Conservation (phyloP, 2,888 invertebrate species). For the Agriotes lineatus region DNA sequence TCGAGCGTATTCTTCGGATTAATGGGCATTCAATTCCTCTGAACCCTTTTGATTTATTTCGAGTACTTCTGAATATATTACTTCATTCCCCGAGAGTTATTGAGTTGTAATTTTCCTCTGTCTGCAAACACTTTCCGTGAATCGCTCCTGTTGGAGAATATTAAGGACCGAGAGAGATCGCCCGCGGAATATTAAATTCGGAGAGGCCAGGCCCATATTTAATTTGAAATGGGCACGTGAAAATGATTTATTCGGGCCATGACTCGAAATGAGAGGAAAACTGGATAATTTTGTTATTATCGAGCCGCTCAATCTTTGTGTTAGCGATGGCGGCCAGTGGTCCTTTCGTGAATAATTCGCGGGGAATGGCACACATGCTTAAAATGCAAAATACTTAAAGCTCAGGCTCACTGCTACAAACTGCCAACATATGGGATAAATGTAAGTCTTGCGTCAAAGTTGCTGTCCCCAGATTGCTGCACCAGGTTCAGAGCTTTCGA, state of each 20-base stretch:
- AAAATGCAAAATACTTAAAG: too few relatives aligned
- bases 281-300: neutral
- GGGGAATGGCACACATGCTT: neutral
- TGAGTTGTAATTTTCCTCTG: constrained; percentile 31
- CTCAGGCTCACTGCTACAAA: constrained; percentile 40
- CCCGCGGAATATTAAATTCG: constrained; percentile 10
- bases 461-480: constrained; percentile 12
- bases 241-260: neutral
- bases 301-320: neutral
- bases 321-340: neutral
- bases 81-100: constrained; percentile 38
- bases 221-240: neutral
- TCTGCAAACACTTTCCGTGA: constrained; percentile 15
- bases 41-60: constrained; percentile 51
- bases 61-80: constrained; percentile 48
- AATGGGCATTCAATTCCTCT: constrained; percentile 50
- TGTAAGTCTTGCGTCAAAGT: constrained; percentile 47
- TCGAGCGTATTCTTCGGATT: constrained; percentile 52
- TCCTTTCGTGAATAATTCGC: constrained; percentile 15
- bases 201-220: neutral
- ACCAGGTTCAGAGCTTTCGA: neutral
- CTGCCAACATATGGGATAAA: constrained; percentile 49
- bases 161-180: neutral
- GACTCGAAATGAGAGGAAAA: neutral
- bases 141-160: constrained; percentile 4